Base-by-base conservation (phyloP, 2,888 invertebrate genomes). In the Lepetodrilus schrolli region DNA sequence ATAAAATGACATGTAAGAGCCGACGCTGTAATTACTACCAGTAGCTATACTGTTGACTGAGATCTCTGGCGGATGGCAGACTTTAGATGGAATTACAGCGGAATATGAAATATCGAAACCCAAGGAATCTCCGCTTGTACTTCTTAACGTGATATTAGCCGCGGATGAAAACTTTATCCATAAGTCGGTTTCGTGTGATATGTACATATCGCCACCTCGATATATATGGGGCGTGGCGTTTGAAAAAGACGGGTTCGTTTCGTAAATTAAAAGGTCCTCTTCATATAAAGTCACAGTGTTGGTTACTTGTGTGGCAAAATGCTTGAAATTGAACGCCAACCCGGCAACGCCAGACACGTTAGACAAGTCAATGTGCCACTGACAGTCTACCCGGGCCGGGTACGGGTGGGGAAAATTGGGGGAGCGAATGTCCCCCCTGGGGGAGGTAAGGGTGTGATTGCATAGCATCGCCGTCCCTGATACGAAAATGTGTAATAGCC, bases 161-260 rank as follows among this genome's bases (percentile, higher is more conserved):
- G 68, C 38, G n/a, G 68, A 38, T 26, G 38, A n/a, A 47, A 68
- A 68, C 20, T 30, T 23, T 30, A 68, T 7, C 68, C 68, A 68
- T 3, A 68, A 26, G 2, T 68, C 30, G 2, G 4, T 43, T 5
- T 34, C 4, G 26, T 68, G 68, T 5, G 47, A 30, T 1, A 26
- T 20, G 20, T 43, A 68, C 13, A 68, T 30, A 21, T 13, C 21
- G 23, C 23, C 13, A n/a, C 23, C 26, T 8, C 23, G 13, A 23
- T 43, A 47, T 5, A 68, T 47, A 8, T 23, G 26, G 4, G 68
- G 68, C 5, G 23, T 23, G 13, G 68, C 43, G 20, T 68, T 47
- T n/a, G 13, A 4, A 8, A 68, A 43, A 21, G 38, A 21, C n/a
- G 68, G 68, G 17, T 68, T 68, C 30, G 4, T 30, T 13, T 38